A percentile compares a stretch with the other conserved stretches of the same genome.
Evolutionary conservation across 1,140 invertebrate species (phyloP).

Genomic region (Rhynchophorus ferrugineus): DNA sequence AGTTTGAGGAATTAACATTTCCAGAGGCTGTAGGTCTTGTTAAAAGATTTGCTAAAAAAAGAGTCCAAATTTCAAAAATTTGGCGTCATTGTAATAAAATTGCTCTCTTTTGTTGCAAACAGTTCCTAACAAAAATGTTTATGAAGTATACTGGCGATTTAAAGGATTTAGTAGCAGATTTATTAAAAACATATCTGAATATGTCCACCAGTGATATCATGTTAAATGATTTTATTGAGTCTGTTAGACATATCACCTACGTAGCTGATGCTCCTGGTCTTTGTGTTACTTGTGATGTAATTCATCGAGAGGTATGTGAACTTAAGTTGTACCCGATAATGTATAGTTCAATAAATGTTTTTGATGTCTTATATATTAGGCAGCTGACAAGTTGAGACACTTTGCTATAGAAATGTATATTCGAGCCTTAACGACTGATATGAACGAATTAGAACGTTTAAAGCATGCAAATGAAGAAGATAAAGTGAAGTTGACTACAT

Average conservation of each 20-base stretch:
- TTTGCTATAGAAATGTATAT: conserved; percentile 67
- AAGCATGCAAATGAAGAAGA: conserved; percentile 50
- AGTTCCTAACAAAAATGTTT: conserved; percentile 34
- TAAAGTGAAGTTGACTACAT: conserved; percentile 46
- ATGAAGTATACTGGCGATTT: conserved; percentile 33
- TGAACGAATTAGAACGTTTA: conserved; percentile 65
- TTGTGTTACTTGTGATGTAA: conserved; percentile 34
- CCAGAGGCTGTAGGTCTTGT: conserved; percentile 35
- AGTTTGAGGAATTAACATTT: conserved; percentile 35
- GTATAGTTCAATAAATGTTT: too few species aligned
- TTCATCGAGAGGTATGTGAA: conserved; percentile 35
- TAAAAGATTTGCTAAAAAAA: conserved; percentile 36
- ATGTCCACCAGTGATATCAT: conserved; percentile 20
- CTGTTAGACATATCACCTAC: conserved; percentile 34
- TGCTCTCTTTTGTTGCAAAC: conserved; percentile 32
- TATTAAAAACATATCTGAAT: conserved; percentile 27
- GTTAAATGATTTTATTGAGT: conserved; percentile 24
- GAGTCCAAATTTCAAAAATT: conserved; percentile 37
- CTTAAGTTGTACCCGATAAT: too few species aligned
- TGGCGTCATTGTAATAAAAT: conserved; percentile 35
- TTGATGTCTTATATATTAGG: too few species aligned
- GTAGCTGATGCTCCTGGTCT: conserved; percentile 34
- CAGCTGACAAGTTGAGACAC: conserved; percentile 51
- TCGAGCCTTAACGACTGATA: conserved; percentile 61
- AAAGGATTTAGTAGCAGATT: conserved; percentile 24